Conservation (phyloP, 2,797 vertebrate genomes). For the Sorex maritimensis region DNA sequence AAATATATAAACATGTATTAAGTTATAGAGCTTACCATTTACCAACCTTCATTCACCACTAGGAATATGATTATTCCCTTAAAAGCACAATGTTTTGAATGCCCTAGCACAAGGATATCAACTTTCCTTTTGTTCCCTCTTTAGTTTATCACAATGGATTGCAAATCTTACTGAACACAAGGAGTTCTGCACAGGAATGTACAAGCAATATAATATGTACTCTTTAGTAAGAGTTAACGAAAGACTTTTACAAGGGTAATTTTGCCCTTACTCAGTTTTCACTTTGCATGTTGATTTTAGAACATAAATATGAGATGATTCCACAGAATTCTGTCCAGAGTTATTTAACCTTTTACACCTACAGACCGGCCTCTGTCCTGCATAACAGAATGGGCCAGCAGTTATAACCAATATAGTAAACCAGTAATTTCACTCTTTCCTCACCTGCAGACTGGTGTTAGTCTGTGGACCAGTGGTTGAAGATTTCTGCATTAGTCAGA, state of each 20-base stretch:
- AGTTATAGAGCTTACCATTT: not conserved
- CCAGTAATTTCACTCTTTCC: too few species aligned
- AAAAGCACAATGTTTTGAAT: conserved; percentile 15
- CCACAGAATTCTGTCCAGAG: not conserved
- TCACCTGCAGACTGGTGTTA: too few species aligned
- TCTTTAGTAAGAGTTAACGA: not conserved
- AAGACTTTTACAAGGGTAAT: not conserved
- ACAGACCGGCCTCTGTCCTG: too few species aligned
- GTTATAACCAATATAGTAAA: too few species aligned
- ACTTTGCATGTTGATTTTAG: not conserved
- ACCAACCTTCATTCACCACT: not conserved
- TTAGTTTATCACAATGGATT: not conserved
- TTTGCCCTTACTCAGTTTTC: conserved; percentile 19
- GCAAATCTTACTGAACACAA: not conserved
- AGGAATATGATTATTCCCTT: not conserved
- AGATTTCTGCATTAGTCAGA: too few species aligned
- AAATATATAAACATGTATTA: not conserved
- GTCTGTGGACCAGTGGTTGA: too few species aligned
- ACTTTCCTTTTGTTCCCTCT: conserved; percentile 43
- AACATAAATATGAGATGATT: not conserved
- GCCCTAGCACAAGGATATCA: not conserved
- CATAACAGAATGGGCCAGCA: too few species aligned
- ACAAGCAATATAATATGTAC: not conserved
- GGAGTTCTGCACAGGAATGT: not conserved
- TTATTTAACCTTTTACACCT: too few species aligned